These are phyloP conservation scores for Hyalella azteca DNA, from an alignment of 2,888 invertebrate genomes.

Conservation along the genomic window DNA sequence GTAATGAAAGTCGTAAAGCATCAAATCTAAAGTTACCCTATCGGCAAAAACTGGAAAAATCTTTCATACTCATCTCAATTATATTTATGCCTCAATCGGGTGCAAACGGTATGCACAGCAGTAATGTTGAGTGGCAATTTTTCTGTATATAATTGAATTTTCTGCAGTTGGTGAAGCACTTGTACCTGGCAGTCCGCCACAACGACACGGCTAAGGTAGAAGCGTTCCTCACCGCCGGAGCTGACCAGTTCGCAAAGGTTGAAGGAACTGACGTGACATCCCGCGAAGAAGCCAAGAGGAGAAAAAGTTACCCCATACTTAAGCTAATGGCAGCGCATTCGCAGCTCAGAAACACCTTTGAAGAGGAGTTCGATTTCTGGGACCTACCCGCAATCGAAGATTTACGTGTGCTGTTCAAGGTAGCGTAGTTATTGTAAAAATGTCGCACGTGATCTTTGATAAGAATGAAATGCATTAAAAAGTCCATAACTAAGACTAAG, in stretches of 20 bases:
- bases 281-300: conserved; percentile 52
- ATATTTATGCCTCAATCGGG: too few species aligned
- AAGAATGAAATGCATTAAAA: conserved; percentile 18
- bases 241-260: conserved; percentile 50
- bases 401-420: conserved; percentile 30
- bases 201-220: conserved; percentile 52
- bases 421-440: conserved; percentile 10
- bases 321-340: conserved; percentile 45
- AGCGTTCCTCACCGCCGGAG: conserved; percentile 46
- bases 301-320: conserved; percentile 43
- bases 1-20: too few species aligned
- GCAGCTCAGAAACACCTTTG: conserved; percentile 1
- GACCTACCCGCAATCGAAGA: conserved; percentile 29
- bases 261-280: conserved; percentile 47
- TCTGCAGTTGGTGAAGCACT: conserved; percentile 54
- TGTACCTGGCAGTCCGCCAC: conserved; percentile 55
- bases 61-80: too few species aligned
- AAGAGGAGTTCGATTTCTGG: conserved; percentile 38
- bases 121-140: too few species aligned
- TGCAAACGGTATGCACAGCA: too few species aligned
- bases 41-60: too few species aligned
- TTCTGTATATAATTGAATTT: too few species aligned
- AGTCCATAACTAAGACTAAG: conserved; percentile 13
- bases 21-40: too few species aligned
- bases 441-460: neutral